Base-by-base conservation (phyloP, 2,797 vertebrate species). In the Coracias cyanogaster region DNA sequence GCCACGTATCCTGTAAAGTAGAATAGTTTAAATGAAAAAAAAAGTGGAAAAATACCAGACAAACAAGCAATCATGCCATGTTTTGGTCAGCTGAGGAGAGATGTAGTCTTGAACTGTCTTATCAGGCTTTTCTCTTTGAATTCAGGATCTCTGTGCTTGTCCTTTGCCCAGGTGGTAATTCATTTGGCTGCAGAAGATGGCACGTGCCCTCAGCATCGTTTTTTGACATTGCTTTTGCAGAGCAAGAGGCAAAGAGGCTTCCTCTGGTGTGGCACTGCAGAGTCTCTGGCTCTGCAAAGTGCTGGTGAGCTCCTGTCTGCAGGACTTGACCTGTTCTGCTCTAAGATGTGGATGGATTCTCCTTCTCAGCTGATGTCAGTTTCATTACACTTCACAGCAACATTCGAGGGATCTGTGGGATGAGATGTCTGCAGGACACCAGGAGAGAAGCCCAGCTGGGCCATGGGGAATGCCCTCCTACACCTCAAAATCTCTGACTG, bases 341-440 rank as follows among this genome's bases (percentile, higher is more conserved):
- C 22, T 35, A 29, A 15, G 26, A 29, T 10, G 4, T 26, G 15
- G 22, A 26, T 29, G 13, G 22, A n/a, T 78, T 82, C 31, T 78
- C 9, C 25, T 62, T 16, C 25, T 66, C 48, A 66, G 20, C 12
- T 45, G 61, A 9, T 28, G 61, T 6, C 9, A 57, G 12, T 25
- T 61, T 58, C 43, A 54, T 54, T 33, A 31, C 61, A 70, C 39
- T 29, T 85, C 37, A n/a, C n/a, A 82, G 31, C 14, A 37, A 48
- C 0, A 0, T 17, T 20, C 1, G 3, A 82, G 12, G 15, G 18
- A 39, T 48, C n/a, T 57, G 28, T 18, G 28, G 22, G n/a, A 52
- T 12, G 15, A 74, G 45, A 19, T 39, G 12, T 20, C 46, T 57
- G 21, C 8, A 15, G 28, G 58, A 65, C 31, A 45, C 8, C 9